Evolutionary conservation across 2,113 vertebrate genomes (phyloP).

Genomic region (Python bivittatus): DNA sequence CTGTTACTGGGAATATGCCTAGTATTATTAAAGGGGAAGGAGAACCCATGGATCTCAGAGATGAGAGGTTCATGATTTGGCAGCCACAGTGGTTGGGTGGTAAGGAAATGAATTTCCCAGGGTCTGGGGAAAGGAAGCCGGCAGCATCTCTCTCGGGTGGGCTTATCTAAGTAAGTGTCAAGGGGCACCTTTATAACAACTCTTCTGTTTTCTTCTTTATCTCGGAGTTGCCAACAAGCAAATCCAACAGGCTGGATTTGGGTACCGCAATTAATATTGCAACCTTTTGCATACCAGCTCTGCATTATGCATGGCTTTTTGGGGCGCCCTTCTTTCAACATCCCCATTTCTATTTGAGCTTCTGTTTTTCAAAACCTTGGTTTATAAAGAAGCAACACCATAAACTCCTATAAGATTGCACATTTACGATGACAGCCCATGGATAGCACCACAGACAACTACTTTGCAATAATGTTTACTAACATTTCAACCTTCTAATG

Average conservation of each 20-base stretch:
- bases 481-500: slow-evolving; percentile 51
- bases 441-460: slow-evolving; percentile 37
- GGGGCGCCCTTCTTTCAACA: background rate
- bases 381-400: slow-evolving; percentile 1
- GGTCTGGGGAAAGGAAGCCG: background rate
- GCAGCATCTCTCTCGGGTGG: background rate
- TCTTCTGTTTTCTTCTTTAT: background rate
- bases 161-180: background rate
- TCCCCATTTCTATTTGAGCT: background rate
- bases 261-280: background rate
- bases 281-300: background rate
- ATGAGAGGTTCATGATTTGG: background rate
- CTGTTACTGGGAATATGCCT: no score
- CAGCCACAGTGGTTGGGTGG: background rate
- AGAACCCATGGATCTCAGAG: background rate
- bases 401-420: background rate
- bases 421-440: slow-evolving; percentile 43
- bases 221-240: background rate
- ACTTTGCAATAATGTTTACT: slow-evolving; percentile 54
- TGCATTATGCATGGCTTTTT: background rate
- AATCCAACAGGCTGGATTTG: background rate
- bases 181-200: background rate
- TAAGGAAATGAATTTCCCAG: background rate
- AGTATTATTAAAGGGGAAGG: background rate
- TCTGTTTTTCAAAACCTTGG: background rate